Evolutionary conservation across 2,113 vertebrate species (phyloP), one percentile per base, ranked within the genome.

Genomic region (Nannobrachium achirus): DNA sequence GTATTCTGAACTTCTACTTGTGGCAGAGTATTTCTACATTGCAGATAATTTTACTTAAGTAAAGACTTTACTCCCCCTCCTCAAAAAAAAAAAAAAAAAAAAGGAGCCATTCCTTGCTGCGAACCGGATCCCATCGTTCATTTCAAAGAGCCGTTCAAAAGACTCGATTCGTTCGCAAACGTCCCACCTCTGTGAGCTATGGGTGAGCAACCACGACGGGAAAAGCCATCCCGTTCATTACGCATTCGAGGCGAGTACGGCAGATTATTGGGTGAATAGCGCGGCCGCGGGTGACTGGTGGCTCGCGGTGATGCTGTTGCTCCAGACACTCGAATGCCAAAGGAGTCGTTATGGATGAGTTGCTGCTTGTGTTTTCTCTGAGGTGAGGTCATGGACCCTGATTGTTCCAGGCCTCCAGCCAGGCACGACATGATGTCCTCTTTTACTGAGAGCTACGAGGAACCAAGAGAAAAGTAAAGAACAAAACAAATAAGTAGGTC

Each of bases 361-460:
- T 63, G 8, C 52, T 46, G 59, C 81, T 80, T 83, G 79, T 86
- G n/a, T 87, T 81, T 88, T 71, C 62, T 82, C 66, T 57, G 46
- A 80, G 61, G 51, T 63, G 64, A 81, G 83, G 86, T 86, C 83
- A 82, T 55, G 46, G 57, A 49, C 65, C 56, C 58, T 62, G 82
- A 76, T 79, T 82, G 79, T 87, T 87, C 67, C 74, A 73, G 76
- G 71, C 74, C 76, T 60, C 79, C 84, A 65, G 66, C 10, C 1
- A 45, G 18, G 78, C 74, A 58, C 74, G 49, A 19, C 72, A 80
- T 66, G 84, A 41, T 13, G 69, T 75, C 59, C 4, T n/a, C 48
- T 50, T 80, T 78, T 52, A 61, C 50, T 41, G 58, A 80, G 56
- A 33, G 6, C 25, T 33, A n/a, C n/a, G n/a, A 5, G 25, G 25